These are phyloP conservation scores for Dicrostonyx torquatus DNA, from an alignment of 2,797 vertebrate genomes.

Conservation along the genomic window DNA sequence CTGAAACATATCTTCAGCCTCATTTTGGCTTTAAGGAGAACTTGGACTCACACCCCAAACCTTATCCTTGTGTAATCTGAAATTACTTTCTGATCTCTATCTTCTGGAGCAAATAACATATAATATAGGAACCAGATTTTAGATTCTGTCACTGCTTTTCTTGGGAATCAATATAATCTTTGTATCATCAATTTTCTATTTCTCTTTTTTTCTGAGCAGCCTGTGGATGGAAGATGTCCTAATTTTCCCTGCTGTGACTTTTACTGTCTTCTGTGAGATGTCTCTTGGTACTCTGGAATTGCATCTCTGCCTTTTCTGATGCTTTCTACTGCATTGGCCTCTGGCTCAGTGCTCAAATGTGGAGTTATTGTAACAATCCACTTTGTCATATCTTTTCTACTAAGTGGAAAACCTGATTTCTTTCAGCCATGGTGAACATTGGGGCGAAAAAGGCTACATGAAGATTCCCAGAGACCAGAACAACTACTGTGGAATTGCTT, in stretches of 20 bases:
- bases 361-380: constrained; percentile 85
- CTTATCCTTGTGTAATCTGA: no score
- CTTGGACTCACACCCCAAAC: not conserved
- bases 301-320: not conserved
- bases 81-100: not conserved
- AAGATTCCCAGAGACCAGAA: constrained; percentile 92
- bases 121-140: not conserved
- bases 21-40: not conserved
- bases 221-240: not conserved
- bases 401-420: constrained; percentile 21
- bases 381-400: constrained; percentile 40
- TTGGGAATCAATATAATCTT: not conserved
- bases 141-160: not conserved
- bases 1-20: not conserved
- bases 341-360: not conserved
- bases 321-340: not conserved
- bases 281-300: not conserved
- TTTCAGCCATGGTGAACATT: constrained; percentile 93
- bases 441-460: constrained; percentile 94
- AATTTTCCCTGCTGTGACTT: not conserved
- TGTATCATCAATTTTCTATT: constrained; percentile 26
- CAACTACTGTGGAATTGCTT: constrained; percentile 89
- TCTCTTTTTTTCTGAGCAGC: not conserved
- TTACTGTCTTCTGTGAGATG: not conserved
- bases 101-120: not conserved